Percentiles rank a stretch among this genome's conserved stretches.
Evolutionary conservation across 2,888 invertebrate genomes (phyloP).

Genomic region (Mantis religiosa): DNA sequence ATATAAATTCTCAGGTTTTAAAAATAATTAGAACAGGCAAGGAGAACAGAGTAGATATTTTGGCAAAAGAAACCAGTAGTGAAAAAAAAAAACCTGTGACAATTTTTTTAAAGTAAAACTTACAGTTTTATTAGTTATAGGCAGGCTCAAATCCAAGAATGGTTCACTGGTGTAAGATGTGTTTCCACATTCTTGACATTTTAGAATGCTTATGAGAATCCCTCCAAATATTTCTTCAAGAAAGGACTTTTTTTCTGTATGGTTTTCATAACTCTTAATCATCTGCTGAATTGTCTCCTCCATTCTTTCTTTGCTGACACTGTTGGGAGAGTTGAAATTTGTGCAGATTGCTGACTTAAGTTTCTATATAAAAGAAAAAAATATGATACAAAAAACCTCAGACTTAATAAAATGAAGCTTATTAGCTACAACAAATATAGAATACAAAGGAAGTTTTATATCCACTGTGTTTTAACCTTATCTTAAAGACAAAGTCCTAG

Average conservation of each 20-base stretch:
- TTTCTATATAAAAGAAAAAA: background rate
- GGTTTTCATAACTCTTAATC: background rate
- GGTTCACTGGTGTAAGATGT: constrained; percentile 84
- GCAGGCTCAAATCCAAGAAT: constrained; percentile 92
- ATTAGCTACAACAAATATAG: too few relatives aligned
- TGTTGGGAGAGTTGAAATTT: background rate
- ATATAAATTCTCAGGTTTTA: too few relatives aligned
- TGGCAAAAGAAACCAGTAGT: too few relatives aligned
- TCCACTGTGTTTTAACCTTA: too few relatives aligned
- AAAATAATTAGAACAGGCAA: too few relatives aligned
- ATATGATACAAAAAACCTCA: background rate
- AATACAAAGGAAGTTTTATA: too few relatives aligned
- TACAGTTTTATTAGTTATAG: constrained; percentile 67
- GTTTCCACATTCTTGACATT: constrained; percentile 85
- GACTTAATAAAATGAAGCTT: too few relatives aligned
- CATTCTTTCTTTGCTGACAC: background rate
- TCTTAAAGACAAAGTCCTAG: too few relatives aligned
- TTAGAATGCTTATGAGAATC: constrained; percentile 79
- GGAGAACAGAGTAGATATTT: too few relatives aligned
- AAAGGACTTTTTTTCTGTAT: background rate
- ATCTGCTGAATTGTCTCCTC: background rate
- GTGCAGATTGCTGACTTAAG: background rate
- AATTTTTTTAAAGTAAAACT: background rate
- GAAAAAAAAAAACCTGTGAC: too few relatives aligned
- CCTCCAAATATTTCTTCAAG: constrained; percentile 93